A percentile compares a stretch with the other conserved stretches of the same genome.
Evolutionary conservation across 2,888 invertebrate genomes (phyloP).

Genomic region (Pemphredon lugubris): DNA sequence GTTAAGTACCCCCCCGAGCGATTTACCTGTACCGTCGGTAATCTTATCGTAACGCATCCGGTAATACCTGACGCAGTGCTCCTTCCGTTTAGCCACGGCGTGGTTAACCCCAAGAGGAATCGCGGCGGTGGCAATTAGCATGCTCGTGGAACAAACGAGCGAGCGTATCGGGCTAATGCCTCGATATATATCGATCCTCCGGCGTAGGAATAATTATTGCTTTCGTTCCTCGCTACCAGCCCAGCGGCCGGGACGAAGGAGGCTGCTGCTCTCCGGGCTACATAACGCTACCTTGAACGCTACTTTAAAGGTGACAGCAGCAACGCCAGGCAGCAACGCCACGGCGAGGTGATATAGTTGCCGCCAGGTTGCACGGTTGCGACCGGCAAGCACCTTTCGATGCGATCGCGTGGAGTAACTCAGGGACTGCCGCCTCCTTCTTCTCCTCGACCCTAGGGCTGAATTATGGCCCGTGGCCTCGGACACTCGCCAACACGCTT

Average conservation of each 20-base stretch:
- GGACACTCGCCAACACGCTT: slow-evolving; percentile 79
- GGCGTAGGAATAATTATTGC: slow-evolving; percentile 71
- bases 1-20: too few species aligned
- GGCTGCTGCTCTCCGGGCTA: background rate
- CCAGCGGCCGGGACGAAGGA: slow-evolving; percentile 1
- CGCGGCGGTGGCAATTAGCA: slow-evolving; percentile 68
- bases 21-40: too few species aligned
- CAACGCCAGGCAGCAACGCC: slow-evolving; percentile 23
- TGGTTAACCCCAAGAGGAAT: slow-evolving; percentile 22
- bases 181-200: slow-evolving; percentile 65
- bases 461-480: slow-evolving; percentile 75
- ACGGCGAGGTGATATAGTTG: slow-evolving; percentile 71
- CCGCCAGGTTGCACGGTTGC: slow-evolving; percentile 60
- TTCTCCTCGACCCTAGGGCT: slow-evolving; percentile 65
- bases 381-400: slow-evolving; percentile 67
- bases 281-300: slow-evolving; percentile 45
- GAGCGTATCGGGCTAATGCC: slow-evolving; percentile 61
- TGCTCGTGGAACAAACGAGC: slow-evolving; percentile 63
- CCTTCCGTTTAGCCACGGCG: slow-evolving; percentile 11
- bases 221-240: slow-evolving; percentile 47
- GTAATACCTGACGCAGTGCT: background rate
- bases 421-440: slow-evolving; percentile 60
- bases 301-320: slow-evolving; percentile 59
- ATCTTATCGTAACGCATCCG: background rate
- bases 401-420: slow-evolving; percentile 75